phyloP scores from a whole-genome alignment of 2,888 invertebrate genomes.

The Axea sp. region DNA sequence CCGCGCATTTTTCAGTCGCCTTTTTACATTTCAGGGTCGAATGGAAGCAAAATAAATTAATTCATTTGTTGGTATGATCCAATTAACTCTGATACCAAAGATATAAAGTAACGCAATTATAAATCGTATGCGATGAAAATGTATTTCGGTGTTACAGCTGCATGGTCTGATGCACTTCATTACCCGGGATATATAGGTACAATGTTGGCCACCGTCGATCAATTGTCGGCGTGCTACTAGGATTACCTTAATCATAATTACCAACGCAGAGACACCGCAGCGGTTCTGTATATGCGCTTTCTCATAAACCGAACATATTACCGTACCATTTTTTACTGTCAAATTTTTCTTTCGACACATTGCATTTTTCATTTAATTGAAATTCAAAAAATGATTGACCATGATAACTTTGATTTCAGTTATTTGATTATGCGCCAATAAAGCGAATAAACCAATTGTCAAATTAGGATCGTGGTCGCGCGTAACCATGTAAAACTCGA shows the following conservation, averaged over 20 bases:
- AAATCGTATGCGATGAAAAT: slow-evolving; percentile 49
- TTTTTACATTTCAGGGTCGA: no score
- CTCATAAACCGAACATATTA: slow-evolving; percentile 29
- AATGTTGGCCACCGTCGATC: slow-evolving; percentile 47
- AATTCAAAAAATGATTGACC: slow-evolving; percentile 2
- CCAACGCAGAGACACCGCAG: slow-evolving; percentile 50
- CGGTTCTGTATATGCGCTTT: slow-evolving; percentile 5
- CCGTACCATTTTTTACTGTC: slow-evolving; percentile 20
- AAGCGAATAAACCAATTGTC: not conserved
- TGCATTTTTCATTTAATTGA: slow-evolving; percentile 6
- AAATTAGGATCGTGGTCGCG: not conserved
- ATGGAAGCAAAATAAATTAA: slow-evolving; percentile 35
- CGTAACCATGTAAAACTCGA: no score
- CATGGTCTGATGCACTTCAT: slow-evolving; percentile 48
- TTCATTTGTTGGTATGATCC: slow-evolving; percentile 38
- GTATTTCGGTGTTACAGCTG: slow-evolving; percentile 35
- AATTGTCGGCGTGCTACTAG: slow-evolving; percentile 52
- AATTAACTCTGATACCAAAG: slow-evolving; percentile 38
- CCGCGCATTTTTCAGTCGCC: slow-evolving; percentile 5
- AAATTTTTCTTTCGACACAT: slow-evolving; percentile 1
- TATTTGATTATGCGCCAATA: not conserved
- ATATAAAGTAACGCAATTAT: slow-evolving; percentile 54
- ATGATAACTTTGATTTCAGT: slow-evolving; percentile 1
- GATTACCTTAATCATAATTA: slow-evolving; percentile 60
- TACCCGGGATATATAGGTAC: slow-evolving; percentile 32